Percentiles rank a stretch among this genome's conserved stretches.
phyloP scores from a whole-genome alignment of 2,797 vertebrate species.

The Aphelocoma californica region DNA sequence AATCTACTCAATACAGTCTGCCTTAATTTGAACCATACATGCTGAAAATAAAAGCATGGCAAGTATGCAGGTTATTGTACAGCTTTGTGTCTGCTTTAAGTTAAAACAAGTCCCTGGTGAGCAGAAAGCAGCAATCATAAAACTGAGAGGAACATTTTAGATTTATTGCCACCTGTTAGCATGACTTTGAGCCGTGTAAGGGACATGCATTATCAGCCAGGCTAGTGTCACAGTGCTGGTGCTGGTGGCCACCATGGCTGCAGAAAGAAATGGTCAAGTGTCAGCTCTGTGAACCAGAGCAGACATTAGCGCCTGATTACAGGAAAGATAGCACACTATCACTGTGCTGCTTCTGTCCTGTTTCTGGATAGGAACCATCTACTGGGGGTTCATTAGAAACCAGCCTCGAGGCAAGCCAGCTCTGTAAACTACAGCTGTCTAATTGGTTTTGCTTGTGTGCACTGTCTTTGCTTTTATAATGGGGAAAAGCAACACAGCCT shows the following conservation, averaged over 20 bases:
- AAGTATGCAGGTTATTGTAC: constrained; percentile 49
- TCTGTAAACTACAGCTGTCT: constrained; percentile 81
- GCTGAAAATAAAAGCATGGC: constrained; percentile 53
- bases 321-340: not conserved
- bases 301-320: not conserved
- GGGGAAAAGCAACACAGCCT: constrained; percentile 72
- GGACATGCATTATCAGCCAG: not conserved
- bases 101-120: constrained; percentile 70
- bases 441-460: constrained; percentile 79
- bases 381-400: constrained; percentile 75
- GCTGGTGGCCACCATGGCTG: not conserved
- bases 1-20: constrained; percentile 61
- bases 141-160: constrained; percentile 63
- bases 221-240: not conserved
- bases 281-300: not conserved
- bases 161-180: constrained; percentile 75
- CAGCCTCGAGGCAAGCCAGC: constrained; percentile 68
- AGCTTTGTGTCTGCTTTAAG: constrained; percentile 72
- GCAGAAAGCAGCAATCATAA: constrained; percentile 68
- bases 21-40: constrained; percentile 78
- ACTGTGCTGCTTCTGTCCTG: constrained; percentile 54
- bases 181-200: not conserved
- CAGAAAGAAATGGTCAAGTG: not conserved
- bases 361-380: constrained; percentile 69
- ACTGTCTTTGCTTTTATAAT: constrained; percentile 78